Evolutionary conservation across 2,888 invertebrate genomes (phyloP).

Genomic region (Cetonia aurata): DNA sequence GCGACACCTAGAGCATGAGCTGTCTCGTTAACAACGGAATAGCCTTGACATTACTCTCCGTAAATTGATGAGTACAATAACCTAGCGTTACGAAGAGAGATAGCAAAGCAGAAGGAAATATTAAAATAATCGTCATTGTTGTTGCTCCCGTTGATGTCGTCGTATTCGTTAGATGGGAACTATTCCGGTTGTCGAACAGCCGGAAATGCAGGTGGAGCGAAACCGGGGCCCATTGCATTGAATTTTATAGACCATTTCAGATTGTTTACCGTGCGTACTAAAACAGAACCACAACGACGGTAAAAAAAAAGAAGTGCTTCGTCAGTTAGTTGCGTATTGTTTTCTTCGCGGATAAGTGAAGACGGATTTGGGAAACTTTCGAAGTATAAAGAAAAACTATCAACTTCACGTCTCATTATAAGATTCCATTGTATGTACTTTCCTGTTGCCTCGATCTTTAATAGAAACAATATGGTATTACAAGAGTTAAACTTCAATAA

Average conservation of each 20-base stretch:
- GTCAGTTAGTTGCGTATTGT: conserved; percentile 21
- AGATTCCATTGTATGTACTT: too few relatives aligned
- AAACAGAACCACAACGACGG: conserved; percentile 20
- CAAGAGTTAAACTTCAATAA: too few relatives aligned
- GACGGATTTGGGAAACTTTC: conserved; percentile 10
- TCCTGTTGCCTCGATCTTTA: too few relatives aligned
- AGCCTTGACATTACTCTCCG: conserved; percentile 44
- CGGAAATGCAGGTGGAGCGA: conserved; percentile 57
- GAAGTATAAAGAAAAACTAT: too few relatives aligned
- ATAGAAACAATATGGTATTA: too few relatives aligned
- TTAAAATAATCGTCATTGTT: conserved; percentile 28
- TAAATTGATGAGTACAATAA: conserved; percentile 42
- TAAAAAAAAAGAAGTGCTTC: conserved; percentile 14
- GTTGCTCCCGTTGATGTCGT: conserved; percentile 14
- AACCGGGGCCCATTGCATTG: conserved; percentile 47
- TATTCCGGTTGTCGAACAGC: conserved; percentile 43
- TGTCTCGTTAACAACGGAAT: conserved; percentile 38
- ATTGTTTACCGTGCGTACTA: conserved; percentile 29
- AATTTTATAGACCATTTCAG: conserved; percentile 36
- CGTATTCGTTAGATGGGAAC: conserved; percentile 26
- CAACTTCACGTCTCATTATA: too few relatives aligned
- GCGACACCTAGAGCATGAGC: conserved; percentile 26
- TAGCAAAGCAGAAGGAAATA: conserved; percentile 27
- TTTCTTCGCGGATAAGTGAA: conserved; percentile 22
- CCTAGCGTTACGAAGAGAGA: conserved; percentile 35